A percentile compares a stretch with the other conserved stretches of the same genome.
phyloP scores from a whole-genome alignment of 2,113 vertebrate genomes.

The Daboia siamensis region DNA sequence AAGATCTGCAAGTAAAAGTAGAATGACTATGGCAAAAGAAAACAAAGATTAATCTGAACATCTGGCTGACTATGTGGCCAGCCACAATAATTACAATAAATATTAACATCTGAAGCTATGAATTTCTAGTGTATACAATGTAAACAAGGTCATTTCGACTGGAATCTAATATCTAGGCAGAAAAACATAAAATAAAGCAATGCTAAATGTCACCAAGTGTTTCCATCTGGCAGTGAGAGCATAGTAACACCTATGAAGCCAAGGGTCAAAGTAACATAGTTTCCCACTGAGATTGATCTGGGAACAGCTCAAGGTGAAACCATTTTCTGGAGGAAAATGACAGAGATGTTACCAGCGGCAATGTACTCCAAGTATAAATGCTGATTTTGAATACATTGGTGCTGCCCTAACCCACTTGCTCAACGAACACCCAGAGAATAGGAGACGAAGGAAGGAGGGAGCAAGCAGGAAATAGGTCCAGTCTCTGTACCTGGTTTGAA shows the following conservation, averaged over 20 bases:
- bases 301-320: constrained; percentile 19
- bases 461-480: not conserved
- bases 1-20: not conserved
- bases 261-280: not conserved
- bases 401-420: not conserved
- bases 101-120: not conserved
- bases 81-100: not conserved
- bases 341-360: not conserved
- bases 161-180: not conserved
- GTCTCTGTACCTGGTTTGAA: not conserved
- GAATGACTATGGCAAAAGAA: not conserved
- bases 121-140: not conserved
- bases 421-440: not conserved
- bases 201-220: not conserved
- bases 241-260: not conserved
- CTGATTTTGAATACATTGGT: not conserved
- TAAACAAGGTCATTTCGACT: not conserved
- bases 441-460: not conserved
- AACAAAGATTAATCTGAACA: not conserved
- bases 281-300: not conserved
- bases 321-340: constrained; percentile 1
- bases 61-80: not conserved
- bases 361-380: not conserved
- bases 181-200: not conserved
- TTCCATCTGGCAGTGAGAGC: not conserved